Evolutionary conservation across 2,113 vertebrate species (phyloP).

Genomic region (Odocoileus hemionus): DNA sequence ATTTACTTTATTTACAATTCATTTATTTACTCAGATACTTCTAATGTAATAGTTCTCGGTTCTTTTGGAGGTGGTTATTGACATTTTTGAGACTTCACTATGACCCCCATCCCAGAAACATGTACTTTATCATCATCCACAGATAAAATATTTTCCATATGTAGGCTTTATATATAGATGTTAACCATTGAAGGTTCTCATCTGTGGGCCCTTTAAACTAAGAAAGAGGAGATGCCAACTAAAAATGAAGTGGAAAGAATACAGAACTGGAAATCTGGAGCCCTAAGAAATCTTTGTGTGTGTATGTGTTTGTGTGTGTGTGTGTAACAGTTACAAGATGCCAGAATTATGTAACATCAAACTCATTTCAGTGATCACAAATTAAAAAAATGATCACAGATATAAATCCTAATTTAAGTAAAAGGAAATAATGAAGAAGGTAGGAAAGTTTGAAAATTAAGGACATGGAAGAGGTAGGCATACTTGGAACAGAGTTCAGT

Average conservation of each 20-base stretch:
- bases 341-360: not conserved
- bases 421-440: constrained; percentile 3
- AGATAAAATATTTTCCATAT: not conserved
- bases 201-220: not conserved
- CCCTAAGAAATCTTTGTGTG: not conserved
- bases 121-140: not conserved
- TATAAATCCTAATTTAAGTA: constrained; percentile 25
- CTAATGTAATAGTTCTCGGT: not conserved
- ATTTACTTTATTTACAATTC: no score
- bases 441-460: constrained; percentile 4
- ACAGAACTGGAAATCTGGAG: not conserved
- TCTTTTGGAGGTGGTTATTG: not conserved
- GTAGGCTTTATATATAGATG: not conserved
- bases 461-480: not conserved
- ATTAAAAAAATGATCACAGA: not conserved
- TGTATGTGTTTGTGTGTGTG: not conserved
- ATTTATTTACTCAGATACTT: not conserved
- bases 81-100: not conserved
- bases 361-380: not conserved
- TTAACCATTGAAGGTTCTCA: not conserved
- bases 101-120: not conserved
- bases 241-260: not conserved
- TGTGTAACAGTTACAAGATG: not conserved
- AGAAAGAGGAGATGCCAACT: not conserved
- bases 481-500: not conserved